Percentiles rank a stretch among this genome's conserved stretches.
These are phyloP conservation scores for Muscina levida DNA, from an alignment of 2,888 invertebrate genomes.

Conservation along the genomic window DNA sequence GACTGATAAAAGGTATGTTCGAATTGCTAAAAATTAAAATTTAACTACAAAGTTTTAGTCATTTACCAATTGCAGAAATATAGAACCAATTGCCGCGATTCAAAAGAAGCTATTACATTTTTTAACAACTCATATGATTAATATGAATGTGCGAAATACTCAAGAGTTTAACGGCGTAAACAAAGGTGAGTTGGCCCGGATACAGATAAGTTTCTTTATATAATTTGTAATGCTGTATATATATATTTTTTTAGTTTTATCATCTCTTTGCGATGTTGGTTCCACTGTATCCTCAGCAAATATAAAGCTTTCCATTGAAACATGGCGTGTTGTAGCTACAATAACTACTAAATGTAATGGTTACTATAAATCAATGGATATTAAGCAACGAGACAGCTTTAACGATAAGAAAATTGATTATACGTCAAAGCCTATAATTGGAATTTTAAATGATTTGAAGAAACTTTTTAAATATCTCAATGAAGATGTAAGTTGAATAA, in stretches of 20 bases:
- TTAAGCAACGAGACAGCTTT: neutral
- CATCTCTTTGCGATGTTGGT: conserved; percentile 51
- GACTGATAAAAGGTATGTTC: conserved; percentile 46
- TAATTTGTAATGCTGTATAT: too few species aligned
- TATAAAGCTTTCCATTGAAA: conserved; percentile 52
- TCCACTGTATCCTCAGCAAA: conserved; percentile 34
- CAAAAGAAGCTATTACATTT: conserved; percentile 31
- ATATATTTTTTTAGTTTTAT: conserved; percentile 43
- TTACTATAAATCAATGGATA: neutral
- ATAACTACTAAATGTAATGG: conserved; percentile 37
- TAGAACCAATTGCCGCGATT: conserved; percentile 15
- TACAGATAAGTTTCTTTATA: too few species aligned
- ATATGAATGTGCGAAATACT: neutral
- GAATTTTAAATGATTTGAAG: conserved; percentile 45
- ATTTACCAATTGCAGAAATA: conserved; percentile 38
- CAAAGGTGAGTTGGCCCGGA: conserved; percentile 27
- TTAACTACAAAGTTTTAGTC: too few species aligned
- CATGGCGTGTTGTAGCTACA: conserved; percentile 48
- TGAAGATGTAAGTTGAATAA: conserved; percentile 15
- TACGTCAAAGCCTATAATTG: conserved; percentile 42
- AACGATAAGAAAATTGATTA: conserved; percentile 15
- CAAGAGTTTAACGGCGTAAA: conserved; percentile 29
- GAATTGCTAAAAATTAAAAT: neutral
- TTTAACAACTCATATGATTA: conserved; percentile 32
- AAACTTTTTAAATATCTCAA: conserved; percentile 28